phyloP scores from a whole-genome alignment of 2,888 invertebrate genomes.

The Philhelius pedissequus region DNA sequence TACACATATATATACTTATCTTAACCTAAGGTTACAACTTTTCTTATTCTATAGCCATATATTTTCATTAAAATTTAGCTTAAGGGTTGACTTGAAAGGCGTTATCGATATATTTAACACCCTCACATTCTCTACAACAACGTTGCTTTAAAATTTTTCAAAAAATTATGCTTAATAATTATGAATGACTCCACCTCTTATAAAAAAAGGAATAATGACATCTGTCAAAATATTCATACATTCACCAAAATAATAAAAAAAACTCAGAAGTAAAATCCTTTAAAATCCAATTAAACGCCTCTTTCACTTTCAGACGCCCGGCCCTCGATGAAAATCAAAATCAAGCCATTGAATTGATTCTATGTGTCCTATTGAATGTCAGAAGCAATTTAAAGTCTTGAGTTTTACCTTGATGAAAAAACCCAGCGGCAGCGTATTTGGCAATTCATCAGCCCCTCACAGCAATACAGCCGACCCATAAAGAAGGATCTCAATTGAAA shows the following conservation, averaged over 20 bases:
- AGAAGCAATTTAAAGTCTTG: constrained; percentile 5
- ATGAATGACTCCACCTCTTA: not conserved
- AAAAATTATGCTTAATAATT: not conserved
- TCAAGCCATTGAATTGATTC: not conserved
- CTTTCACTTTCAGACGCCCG: not conserved
- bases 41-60: not conserved
- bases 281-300: constrained; percentile 65
- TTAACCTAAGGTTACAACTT: too few relatives aligned
- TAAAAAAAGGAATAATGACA: constrained; percentile 33
- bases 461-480: constrained; percentile 24
- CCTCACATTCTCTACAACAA: not conserved
- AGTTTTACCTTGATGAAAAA: not conserved
- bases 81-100: not conserved
- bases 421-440: constrained; percentile 37
- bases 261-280: constrained; percentile 40
- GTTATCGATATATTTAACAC: not conserved
- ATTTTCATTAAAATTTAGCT: not conserved
- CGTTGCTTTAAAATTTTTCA: not conserved
- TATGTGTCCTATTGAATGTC: not conserved
- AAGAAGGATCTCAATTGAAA: constrained; percentile 60
- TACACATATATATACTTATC: too few relatives aligned
- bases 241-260: not conserved
- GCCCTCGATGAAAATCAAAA: not conserved
- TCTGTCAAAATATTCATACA: constrained; percentile 53
- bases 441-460: constrained; percentile 30